Evolutionary conservation across 2,888 invertebrate genomes (phyloP).

Genomic region (Empis livida): DNA sequence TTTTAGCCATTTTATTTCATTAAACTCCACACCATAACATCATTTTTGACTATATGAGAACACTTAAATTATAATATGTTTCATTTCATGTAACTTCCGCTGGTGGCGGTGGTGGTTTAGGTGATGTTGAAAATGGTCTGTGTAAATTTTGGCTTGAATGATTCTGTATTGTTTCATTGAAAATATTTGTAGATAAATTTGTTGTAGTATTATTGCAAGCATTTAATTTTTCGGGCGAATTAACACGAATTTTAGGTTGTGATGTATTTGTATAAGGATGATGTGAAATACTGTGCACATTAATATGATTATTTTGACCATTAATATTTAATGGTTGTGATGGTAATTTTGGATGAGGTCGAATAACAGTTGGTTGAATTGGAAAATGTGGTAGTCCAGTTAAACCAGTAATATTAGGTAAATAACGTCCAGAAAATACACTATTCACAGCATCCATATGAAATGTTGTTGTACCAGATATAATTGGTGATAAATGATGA

Average conservation of each 20-base stretch:
- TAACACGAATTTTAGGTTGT: slow-evolving; percentile 34
- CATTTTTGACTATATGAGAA: no score
- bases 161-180: slow-evolving; percentile 17
- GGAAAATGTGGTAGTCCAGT: slow-evolving; percentile 35
- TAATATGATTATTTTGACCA: slow-evolving; percentile 22
- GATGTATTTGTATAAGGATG: slow-evolving; percentile 23
- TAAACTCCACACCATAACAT: no score
- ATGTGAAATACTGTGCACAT: slow-evolving; percentile 13
- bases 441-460: slow-evolving; percentile 23
- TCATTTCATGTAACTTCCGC: slow-evolving; percentile 32
- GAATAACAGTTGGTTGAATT: slow-evolving; percentile 33
- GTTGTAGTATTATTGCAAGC: slow-evolving; percentile 23
- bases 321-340: slow-evolving; percentile 24
- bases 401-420: slow-evolving; percentile 34
- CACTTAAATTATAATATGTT: no score
- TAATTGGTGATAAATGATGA: slow-evolving; percentile 16
- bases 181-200: slow-evolving; percentile 2
- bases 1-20: no score
- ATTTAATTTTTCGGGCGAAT: slow-evolving; percentile 35
- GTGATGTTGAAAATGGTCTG: slow-evolving; percentile 35
- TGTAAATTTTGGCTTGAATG: slow-evolving; percentile 25
- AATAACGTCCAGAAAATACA: slow-evolving; percentile 34
- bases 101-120: slow-evolving; percentile 27
- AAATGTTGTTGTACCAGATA: slow-evolving; percentile 20
- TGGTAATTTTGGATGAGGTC: slow-evolving; percentile 35